Base-by-base conservation (phyloP, 2,888 invertebrate genomes). In the Rapana venosa region DNA sequence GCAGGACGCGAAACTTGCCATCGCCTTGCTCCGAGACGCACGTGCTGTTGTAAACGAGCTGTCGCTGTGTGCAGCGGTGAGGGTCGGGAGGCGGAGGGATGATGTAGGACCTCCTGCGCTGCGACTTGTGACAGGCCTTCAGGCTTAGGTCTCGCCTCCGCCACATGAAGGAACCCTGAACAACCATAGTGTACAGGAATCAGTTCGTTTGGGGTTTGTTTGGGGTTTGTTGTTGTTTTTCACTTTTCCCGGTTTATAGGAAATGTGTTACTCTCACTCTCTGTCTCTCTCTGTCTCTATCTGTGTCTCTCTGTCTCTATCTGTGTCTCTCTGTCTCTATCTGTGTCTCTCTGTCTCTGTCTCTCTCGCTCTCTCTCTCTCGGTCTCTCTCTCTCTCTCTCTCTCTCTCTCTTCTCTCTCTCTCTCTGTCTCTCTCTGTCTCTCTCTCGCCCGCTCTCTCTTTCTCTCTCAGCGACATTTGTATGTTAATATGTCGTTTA, bases 41-140 rank as follows among this genome's bases (percentile, higher is more conserved):
- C 0, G 94, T 94, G 85, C 94, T 90, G 89, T 95, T 95, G 90
- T 94, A 94, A 1, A 93, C 90, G 22, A 93, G 89, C 70, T 91
- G 92, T 58, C 91, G 91, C 56, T 93, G 92, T 26, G 93, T 92
- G 90, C 94, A 94, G 47, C 92, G 92, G 22, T 93, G 93, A 70
- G 91, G 90, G 26, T 91, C 35, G 4, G 61, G 35, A 13, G 81
- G 92, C 92, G 26, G 92, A 47, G 47, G 91, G 74, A 92, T 92
- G 47, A 92, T 90, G 77, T 92, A 90, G 17, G 92, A 92, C 70
- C 93, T 88, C 30, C 93, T 87, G 26, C 91, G 91, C 30, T 61
- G 86, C 66, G 90, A 91, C 85, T 92, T 90, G 84, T 94, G 94
- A 90, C 94, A 94, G 30, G 92, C 87, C 88, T 92, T 91, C 35